These are phyloP conservation scores for Zaprionus inermis DNA, from an alignment of 1,140 invertebrate species.

Conservation along the genomic window DNA sequence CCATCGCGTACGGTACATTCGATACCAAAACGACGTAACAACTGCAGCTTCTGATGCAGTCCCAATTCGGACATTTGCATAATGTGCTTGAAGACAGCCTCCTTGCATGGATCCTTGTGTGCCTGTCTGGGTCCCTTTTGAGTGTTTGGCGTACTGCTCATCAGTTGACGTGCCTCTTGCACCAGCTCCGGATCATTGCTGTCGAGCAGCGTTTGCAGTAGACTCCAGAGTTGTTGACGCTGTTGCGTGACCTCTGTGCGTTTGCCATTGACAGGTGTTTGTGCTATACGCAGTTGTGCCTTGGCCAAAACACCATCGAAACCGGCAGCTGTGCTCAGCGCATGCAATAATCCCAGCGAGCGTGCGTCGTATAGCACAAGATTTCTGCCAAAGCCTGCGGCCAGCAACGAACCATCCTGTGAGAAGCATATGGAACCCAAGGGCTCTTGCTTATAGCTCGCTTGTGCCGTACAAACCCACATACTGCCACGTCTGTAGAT, in stretches of 20 bases:
- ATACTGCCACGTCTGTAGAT: conserved; percentile 85
- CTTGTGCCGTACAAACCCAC: conserved; percentile 89
- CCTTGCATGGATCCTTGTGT: conserved; percentile 34
- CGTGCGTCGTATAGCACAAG: conserved; percentile 89
- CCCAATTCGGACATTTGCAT: conserved; percentile 75
- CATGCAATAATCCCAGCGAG: conserved; percentile 86
- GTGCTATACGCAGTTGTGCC: conserved; percentile 64
- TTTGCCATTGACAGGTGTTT: conserved; percentile 49
- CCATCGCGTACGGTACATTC: conserved; percentile 46
- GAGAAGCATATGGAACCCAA: conserved; percentile 88
- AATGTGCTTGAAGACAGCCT: conserved; percentile 61
- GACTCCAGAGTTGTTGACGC: conserved; percentile 56
- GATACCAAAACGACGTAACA: conserved; percentile 72
- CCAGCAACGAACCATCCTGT: conserved; percentile 90
- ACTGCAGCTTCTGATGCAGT: conserved; percentile 73
- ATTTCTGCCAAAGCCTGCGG: conserved; percentile 88
- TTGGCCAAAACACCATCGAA: conserved; percentile 69
- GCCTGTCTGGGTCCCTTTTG: conserved; percentile 16
- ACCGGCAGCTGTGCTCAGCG: conserved; percentile 71
- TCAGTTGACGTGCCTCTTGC: conserved; percentile 62
- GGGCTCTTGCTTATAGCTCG: conserved; percentile 87
- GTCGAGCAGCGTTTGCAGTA: conserved; percentile 59
- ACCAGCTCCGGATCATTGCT: conserved; percentile 64
- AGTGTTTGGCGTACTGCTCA: conserved; percentile 25
- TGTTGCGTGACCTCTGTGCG: conserved; percentile 61